These are phyloP conservation scores for Sericinus montela DNA, from an alignment of 2,888 invertebrate species.

Conservation along the genomic window DNA sequence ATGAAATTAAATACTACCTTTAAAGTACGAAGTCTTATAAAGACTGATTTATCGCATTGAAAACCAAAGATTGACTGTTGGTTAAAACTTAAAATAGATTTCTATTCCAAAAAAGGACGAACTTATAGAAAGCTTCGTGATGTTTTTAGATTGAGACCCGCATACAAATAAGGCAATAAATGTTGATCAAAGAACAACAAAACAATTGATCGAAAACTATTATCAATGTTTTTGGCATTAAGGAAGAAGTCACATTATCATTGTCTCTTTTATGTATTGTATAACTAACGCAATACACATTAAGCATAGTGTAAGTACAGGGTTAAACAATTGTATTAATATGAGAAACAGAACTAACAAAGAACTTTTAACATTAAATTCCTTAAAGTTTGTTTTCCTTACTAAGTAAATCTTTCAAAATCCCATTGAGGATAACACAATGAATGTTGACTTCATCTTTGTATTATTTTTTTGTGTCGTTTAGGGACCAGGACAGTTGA, in stretches of 20 bases:
- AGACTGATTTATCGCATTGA: too few species aligned
- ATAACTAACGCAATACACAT: not conserved
- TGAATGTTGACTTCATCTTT: conserved; percentile 67
- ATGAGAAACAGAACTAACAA: too few species aligned
- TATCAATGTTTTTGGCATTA: conserved; percentile 51
- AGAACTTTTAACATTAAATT: conserved; percentile 3
- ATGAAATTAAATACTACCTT: too few species aligned
- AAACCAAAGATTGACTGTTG: too few species aligned
- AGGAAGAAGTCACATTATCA: conserved; percentile 25
- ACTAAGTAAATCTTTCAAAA: conserved; percentile 57
- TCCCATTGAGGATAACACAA: conserved; percentile 67
- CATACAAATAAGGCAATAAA: conserved; percentile 71
- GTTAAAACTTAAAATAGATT: too few species aligned
- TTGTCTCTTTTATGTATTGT: not conserved
- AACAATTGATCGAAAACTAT: conserved; percentile 62
- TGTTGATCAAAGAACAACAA: conserved; percentile 60
- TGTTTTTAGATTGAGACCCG: conserved; percentile 63
- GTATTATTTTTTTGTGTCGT: conserved; percentile 67
- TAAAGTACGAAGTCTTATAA: too few species aligned
- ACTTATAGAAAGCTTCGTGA: conserved; percentile 58
- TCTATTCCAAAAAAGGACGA: conserved; percentile 54
- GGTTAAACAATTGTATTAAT: too few species aligned
- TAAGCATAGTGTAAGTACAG: too few species aligned
- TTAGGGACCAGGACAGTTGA: conserved; percentile 67
- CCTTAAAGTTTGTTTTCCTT: conserved; percentile 36